Percentiles rank a stretch among this genome's conserved stretches.
These are phyloP conservation scores for Theretra japonica DNA, from an alignment of 2,888 invertebrate species.

Conservation along the genomic window DNA sequence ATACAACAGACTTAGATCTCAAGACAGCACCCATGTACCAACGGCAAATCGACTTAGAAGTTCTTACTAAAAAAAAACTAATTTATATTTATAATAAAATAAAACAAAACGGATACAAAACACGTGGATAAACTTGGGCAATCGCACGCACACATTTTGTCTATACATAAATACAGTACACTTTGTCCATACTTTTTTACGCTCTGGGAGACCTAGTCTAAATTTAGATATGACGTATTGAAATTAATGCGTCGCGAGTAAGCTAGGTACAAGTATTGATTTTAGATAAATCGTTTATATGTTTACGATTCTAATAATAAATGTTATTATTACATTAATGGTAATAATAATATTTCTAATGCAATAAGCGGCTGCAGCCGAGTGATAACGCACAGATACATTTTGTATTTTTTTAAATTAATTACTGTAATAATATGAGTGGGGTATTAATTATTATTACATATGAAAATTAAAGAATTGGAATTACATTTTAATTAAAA, in stretches of 20 bases:
- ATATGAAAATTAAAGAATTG: no score
- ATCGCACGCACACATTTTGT: neutral
- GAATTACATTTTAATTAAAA: no score
- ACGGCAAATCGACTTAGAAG: no score
- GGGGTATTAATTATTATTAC: no score
- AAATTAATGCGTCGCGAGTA: conserved; percentile 18
- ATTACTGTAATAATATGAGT: no score
- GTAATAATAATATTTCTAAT: neutral
- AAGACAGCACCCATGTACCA: no score
- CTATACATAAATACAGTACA: neutral
- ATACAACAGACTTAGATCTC: no score
- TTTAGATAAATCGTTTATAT: neutral
- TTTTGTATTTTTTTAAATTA: no score
- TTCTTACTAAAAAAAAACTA: neutral
- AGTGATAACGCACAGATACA: neutral
- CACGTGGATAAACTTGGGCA: neutral
- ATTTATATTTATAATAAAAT: neutral
- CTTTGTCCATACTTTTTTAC: conserved; percentile 14
- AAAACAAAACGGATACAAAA: neutral
- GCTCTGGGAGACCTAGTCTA: conserved; percentile 20
- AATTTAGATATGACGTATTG: conserved; percentile 16
- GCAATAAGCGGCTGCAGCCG: neutral
- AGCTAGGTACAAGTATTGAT: neutral
- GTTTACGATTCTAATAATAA: neutral
- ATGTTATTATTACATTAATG: neutral